Evolutionary conservation across 2,888 invertebrate species (phyloP).

Genomic region (Catocala sponsa): DNA sequence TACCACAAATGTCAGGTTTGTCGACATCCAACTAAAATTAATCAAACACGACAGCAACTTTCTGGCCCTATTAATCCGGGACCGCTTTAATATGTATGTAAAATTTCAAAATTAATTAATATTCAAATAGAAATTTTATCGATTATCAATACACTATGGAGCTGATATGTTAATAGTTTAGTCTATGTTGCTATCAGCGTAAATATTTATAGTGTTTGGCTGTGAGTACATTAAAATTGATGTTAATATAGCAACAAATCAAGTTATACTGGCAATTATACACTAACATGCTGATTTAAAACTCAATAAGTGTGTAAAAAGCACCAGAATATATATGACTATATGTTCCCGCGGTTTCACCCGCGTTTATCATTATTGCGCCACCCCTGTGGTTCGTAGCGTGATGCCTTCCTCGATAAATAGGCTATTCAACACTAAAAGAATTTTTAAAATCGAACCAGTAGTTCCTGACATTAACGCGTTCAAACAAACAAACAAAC

Average conservation of each 20-base stretch:
- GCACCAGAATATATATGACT: neutral
- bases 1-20: slow-evolving; percentile 27
- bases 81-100: slow-evolving; percentile 49
- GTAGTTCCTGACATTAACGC: too few relatives aligned
- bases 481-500: too few relatives aligned
- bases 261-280: neutral
- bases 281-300: neutral
- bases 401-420: too few relatives aligned
- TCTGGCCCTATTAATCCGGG: slow-evolving; percentile 36
- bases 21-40: slow-evolving; percentile 37
- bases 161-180: slow-evolving; percentile 18
- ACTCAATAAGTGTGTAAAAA: too few relatives aligned
- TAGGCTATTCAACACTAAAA: too few relatives aligned
- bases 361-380: too few relatives aligned
- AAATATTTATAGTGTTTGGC: slow-evolving; percentile 9
- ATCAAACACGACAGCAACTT: slow-evolving; percentile 44
- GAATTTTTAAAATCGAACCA: too few relatives aligned
- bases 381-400: too few relatives aligned
- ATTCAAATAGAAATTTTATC: slow-evolving; percentile 53
- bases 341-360: too few relatives aligned
- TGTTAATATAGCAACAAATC: neutral
- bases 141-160: slow-evolving; percentile 45
- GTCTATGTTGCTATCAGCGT: slow-evolving; percentile 1
- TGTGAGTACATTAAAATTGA: slow-evolving; percentile 9
- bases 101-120: slow-evolving; percentile 54